Evolutionary conservation across 2,113 vertebrate genomes (phyloP).

Genomic region (Neodon shergylaensis): DNA sequence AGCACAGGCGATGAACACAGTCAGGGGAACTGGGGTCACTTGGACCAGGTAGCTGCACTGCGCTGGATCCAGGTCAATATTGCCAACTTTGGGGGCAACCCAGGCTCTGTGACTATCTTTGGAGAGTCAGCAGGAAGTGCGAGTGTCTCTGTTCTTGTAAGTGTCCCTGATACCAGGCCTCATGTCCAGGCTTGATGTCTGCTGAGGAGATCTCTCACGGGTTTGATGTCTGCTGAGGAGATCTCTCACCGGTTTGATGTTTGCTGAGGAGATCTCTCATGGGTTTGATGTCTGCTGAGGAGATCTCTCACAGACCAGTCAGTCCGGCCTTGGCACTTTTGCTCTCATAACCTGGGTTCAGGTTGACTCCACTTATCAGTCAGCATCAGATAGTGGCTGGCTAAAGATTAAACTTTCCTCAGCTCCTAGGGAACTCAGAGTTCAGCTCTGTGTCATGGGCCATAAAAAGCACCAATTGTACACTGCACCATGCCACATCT

Average conservation of each 20-base stretch:
- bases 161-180: background rate
- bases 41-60: background rate
- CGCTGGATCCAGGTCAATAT: background rate
- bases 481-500: accelerated
- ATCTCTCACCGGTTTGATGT: background rate
- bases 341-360: background rate
- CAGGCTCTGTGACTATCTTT: background rate
- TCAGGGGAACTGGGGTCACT: background rate
- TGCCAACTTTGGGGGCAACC: background rate
- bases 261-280: too few relatives aligned
- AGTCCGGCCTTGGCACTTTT: background rate
- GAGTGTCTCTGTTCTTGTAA: slow-evolving; percentile 91
- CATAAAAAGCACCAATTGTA: background rate
- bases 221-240: too few relatives aligned
- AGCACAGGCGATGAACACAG: slow-evolving; percentile 87
- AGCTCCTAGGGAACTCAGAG: background rate
- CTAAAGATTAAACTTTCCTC: background rate
- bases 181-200: background rate
- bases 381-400: background rate
- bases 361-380: background rate
- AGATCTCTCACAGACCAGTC: background rate
- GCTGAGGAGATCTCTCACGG: background rate
- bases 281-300: too few relatives aligned
- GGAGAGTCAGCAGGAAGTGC: slow-evolving; percentile 90
- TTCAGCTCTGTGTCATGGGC: background rate